phyloP scores from a whole-genome alignment of 2,888 invertebrate species.

The Digitonthophagus gazella region DNA sequence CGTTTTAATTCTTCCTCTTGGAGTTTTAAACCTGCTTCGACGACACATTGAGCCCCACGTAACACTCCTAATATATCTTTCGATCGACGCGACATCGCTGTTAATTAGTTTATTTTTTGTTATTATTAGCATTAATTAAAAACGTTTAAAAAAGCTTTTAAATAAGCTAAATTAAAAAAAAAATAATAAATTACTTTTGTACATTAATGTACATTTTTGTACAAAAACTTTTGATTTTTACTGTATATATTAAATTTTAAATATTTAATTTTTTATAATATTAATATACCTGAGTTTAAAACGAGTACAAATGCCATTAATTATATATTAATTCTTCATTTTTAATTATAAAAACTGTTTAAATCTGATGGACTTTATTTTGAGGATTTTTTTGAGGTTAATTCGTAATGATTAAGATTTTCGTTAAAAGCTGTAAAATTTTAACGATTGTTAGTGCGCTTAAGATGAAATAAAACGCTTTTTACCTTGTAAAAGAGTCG shows the following conservation, averaged over 20 bases:
- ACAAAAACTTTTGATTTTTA: too few species aligned
- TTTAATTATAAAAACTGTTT: too few species aligned
- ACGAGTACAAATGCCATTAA: conserved; percentile 5
- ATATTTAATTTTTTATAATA: not conserved
- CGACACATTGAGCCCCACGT: conserved; percentile 67
- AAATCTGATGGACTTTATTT: not conserved
- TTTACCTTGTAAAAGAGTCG: not conserved
- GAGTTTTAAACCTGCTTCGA: conserved; percentile 63
- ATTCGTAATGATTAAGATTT: not conserved
- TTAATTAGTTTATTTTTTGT: conserved; percentile 19
- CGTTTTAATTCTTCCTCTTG: conserved; percentile 62
- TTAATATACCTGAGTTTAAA: conserved; percentile 11
- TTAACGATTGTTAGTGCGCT: not conserved
- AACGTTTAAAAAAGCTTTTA: too few species aligned
- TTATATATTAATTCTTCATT: not conserved
- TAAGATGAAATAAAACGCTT: not conserved
- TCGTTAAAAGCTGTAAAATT: not conserved
- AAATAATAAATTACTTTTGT: too few species aligned
- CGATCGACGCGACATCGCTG: conserved; percentile 44
- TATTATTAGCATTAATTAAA: not conserved
- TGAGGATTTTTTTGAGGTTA: not conserved
- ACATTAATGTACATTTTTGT: too few species aligned
- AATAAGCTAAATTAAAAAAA: too few species aligned
- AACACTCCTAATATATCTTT: conserved; percentile 67
- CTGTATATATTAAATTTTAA: not conserved